Conservation (phyloP, 92 coral and sea anemone genomes). For the Pocillopora meandrina region DNA sequence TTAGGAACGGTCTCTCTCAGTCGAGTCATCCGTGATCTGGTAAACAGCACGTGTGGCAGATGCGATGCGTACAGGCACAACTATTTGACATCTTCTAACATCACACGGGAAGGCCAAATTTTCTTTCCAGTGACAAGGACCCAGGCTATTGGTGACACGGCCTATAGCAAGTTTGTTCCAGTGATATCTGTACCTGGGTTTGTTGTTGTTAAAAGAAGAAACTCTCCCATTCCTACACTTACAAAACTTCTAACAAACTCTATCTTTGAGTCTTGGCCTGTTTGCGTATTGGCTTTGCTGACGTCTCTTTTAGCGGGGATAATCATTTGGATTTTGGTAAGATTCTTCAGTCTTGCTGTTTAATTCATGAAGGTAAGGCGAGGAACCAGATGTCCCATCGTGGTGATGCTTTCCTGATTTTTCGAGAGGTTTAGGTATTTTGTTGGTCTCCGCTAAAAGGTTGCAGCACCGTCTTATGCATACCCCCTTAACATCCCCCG, state of each 20-base stretch:
- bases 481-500: too few relatives aligned
- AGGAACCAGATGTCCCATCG: too few relatives aligned
- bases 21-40: constrained; percentile 30
- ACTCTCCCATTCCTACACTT: constrained; percentile 13
- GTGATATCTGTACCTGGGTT: constrained; percentile 59
- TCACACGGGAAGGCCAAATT: constrained; percentile 21
- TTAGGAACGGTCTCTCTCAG: constrained; percentile 24
- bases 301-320: constrained; percentile 64
- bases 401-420: too few relatives aligned
- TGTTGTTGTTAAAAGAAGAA: constrained; percentile 38
- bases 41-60: constrained; percentile 48
- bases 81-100: constrained; percentile 31
- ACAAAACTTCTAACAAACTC: constrained; percentile 45
- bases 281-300: constrained; percentile 41
- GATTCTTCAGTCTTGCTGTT: background rate
- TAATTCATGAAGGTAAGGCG: background rate
- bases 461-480: too few relatives aligned
- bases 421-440: too few relatives aligned
- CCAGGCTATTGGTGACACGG: constrained; percentile 29
- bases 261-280: constrained; percentile 65
- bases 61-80: constrained; percentile 37
- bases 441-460: too few relatives aligned
- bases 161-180: constrained; percentile 50
- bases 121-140: constrained; percentile 64
- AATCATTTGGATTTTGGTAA: constrained; percentile 70